These are phyloP conservation scores for Apodemus sylvaticus DNA, from an alignment of 2,113 vertebrate species.

Conservation along the genomic window DNA sequence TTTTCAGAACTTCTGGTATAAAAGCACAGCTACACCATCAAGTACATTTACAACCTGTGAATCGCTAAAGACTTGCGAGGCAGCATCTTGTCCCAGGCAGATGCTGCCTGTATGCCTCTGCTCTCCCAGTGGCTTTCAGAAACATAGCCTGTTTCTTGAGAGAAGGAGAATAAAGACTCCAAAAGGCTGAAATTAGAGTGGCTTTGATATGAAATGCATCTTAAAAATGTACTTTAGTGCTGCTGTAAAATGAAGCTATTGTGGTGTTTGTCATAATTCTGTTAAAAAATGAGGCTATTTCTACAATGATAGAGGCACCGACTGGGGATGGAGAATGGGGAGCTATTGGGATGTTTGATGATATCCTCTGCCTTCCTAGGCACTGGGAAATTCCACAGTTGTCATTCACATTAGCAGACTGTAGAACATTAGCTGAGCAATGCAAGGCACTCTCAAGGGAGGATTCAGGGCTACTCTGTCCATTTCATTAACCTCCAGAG, in stretches of 20 bases:
- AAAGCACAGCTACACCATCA: background rate
- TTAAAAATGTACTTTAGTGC: conserved; percentile 57
- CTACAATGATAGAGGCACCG: background rate
- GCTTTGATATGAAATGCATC: conserved; percentile 67
- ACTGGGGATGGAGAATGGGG: conserved; percentile 15
- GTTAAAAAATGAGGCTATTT: conserved; percentile 67
- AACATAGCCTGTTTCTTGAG: conserved; percentile 53
- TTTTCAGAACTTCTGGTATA: conserved; percentile 55
- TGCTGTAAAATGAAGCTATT: conserved; percentile 60
- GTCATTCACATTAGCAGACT: conserved; percentile 52
- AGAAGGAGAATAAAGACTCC: conserved; percentile 49
- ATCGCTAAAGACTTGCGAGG: conserved; percentile 66
- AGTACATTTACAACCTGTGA: conserved; percentile 66
- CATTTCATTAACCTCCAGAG: conserved; percentile 1
- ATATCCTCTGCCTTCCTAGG: conserved; percentile 31
- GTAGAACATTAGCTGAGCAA: conserved; percentile 51
- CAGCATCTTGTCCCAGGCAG: conserved; percentile 52
- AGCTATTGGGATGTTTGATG: conserved; percentile 45
- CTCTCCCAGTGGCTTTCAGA: conserved; percentile 43
- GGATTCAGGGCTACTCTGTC: background rate
- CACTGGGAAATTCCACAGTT: conserved; percentile 8
- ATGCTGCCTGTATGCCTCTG: conserved; percentile 48
- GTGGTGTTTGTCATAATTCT: conserved; percentile 66
- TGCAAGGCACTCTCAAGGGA: background rate
- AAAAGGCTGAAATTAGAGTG: conserved; percentile 51